Conservation (phyloP, 2,797 vertebrate species). For the Allobates femoralis region DNA sequence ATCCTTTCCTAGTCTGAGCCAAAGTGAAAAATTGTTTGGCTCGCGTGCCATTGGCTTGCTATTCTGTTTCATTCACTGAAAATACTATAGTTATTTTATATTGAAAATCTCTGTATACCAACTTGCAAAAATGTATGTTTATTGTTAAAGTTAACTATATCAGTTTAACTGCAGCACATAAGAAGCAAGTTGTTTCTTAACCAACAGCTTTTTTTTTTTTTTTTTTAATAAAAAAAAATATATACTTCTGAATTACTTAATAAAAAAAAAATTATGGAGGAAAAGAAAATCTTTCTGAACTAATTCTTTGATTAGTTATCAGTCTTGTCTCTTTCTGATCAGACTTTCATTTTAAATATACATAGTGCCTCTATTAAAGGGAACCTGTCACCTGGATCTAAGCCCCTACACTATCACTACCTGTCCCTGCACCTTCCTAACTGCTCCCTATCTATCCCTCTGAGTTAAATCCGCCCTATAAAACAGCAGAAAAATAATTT, state of each 20-base stretch:
- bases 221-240: slow-evolving; percentile 24
- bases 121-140: slow-evolving; percentile 4
- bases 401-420: no score
- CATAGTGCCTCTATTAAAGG: no score
- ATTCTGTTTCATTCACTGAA: background rate
- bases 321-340: background rate
- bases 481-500: no score
- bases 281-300: background rate
- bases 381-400: no score
- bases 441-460: no score
- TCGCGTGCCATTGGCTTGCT: slow-evolving; percentile 12
- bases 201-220: slow-evolving; percentile 20
- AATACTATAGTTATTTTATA: slow-evolving; percentile 14
- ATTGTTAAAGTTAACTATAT: slow-evolving; percentile 21
- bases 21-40: background rate
- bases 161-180: background rate
- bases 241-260: slow-evolving; percentile 22
- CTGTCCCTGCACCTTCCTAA: no score
- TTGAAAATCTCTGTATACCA: background rate
- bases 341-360: background rate
- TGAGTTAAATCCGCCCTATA: no score
- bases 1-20: background rate
- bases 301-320: background rate
- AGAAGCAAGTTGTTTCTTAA: slow-evolving; percentile 11
- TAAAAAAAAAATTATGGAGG: slow-evolving; percentile 25